Evolutionary conservation across 2,888 invertebrate species (phyloP), one percentile per base, ranked within the genome.

Genomic region (Nipponacmea schrenckii): DNA sequence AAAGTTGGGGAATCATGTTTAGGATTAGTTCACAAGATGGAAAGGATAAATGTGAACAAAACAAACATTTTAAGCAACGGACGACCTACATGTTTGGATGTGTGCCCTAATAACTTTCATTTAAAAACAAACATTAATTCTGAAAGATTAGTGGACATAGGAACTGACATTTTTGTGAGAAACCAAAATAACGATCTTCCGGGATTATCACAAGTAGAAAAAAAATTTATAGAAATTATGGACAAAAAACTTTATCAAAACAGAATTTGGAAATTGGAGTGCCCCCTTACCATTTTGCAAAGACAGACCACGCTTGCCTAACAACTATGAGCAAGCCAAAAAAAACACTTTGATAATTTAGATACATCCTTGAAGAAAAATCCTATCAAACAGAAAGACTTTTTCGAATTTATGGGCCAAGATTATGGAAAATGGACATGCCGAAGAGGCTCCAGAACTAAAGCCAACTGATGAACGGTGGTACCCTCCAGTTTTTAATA

Each of bases 1-100:
- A 50, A 67, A 7, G 48, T 72, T n/a, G 72, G 72, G 0, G 66
- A 68, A 67, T 31, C 63, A 2, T 71, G 71, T 31, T 24, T 71
- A 31, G 65, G 68, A 2, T 20, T 67, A 15, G 65, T 56, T 14
- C 72, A 72, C 46, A 46, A n/a, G 4, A 64, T 56, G 15, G 68
- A 72, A 63, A n/a, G 15, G 7, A 20, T 72, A 2, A 68, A 64
- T 26, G 68, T 68, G 24, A 68, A 72, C 44, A 72, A 72, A 44
- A 65, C 64, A 20, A 26, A 63, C 4, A 39, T 68, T 39, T 20
- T 72, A 5, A 2, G 31, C 17, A 45, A 50, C 20, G 68, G 48
- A 20, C 31, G 67, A 8, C 26, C 64, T 27, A 64, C 71, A 7
- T 46, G 44, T 24, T 24, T 71, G 15, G 63, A 71, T 27, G 48